Conservation (phyloP, 2,113 vertebrate genomes). For the Todiramphus saurophagus region DNA sequence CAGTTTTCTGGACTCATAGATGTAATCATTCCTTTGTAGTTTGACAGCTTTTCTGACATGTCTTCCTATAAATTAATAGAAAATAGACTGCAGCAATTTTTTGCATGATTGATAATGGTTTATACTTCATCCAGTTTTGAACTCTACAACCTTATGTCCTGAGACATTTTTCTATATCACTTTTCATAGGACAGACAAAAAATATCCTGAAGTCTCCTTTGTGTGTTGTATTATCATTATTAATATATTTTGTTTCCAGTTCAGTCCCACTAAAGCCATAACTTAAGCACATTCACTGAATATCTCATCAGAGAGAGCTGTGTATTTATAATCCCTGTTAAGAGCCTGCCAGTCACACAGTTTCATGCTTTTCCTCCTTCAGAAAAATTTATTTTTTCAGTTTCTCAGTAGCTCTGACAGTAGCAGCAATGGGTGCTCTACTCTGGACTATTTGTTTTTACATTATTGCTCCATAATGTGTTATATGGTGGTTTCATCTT, state of each 20-base stretch:
- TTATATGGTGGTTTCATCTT: background rate
- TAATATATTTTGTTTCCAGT: slow-evolving; percentile 9
- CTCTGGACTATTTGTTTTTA: background rate
- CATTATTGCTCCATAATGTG: background rate
- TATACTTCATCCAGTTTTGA: slow-evolving; percentile 2
- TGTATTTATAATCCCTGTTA: background rate
- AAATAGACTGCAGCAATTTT: background rate
- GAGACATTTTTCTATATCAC: background rate
- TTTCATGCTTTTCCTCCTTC: background rate
- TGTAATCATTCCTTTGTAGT: background rate
- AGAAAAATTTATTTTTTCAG: background rate
- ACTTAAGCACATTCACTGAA: background rate
- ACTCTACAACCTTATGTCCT: background rate
- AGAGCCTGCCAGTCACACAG: background rate
- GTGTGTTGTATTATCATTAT: slow-evolving; percentile 10
- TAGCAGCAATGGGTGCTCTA: background rate
- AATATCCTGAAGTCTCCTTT: background rate
- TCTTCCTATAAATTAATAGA: background rate
- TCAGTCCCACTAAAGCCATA: background rate
- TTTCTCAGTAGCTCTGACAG: background rate
- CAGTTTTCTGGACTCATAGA: background rate
- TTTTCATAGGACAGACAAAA: background rate
- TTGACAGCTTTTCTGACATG: background rate
- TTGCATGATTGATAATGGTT: background rate
- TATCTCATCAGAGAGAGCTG: background rate